Evolutionary conservation across 2,113 vertebrate species (phyloP), one percentile per base, ranked within the genome.

Genomic region (Scopus umbretta): DNA sequence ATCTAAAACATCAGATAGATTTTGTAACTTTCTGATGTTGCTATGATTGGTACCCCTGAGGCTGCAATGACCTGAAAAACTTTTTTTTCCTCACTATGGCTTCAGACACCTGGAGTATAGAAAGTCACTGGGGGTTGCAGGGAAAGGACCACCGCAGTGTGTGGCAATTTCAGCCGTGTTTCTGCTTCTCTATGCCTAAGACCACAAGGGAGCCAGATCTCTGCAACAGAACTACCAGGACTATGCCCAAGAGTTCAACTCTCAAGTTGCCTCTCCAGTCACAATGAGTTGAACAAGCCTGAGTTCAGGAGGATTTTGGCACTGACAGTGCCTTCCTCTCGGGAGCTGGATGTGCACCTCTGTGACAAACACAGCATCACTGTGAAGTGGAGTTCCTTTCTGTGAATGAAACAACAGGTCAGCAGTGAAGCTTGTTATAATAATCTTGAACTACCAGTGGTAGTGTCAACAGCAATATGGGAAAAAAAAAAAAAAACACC

Each of bases 341-440:
- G 4, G 32, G 23, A 92, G 22, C 26, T 78, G 45, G 36, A 74
- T 20, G 4, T 59, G 16, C 52, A 67, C 4, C 29, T 66, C 49
- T 66, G 30, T 82, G 75, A 86, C 17, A 96, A 90, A 92, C 16
- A 75, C 15, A 87, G 5, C 10, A 59, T 9, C 40, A 34, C 47
- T 62, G 38, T n/a, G 61, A 91, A 43, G 15, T 21, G 14, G 3
- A 3, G 1, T 15, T 80, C 68, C 5, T 50, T 53, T 83, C n/a
- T 0, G 0, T 26, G 36, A 52, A 16, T 52, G 40, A 43, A 92
- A 76, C 14, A 71, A 61, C 16, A 11, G 65, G 10, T 8, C 36
- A 76, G 30, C 38, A 68, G 9, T 36, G 19, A 81, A 85, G 16
- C 23, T 79, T 67, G 40, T 78, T 67, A 19, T 6, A 94, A 81